phyloP scores from a whole-genome alignment of 1,140 invertebrate genomes.

The Tribolium madens region DNA sequence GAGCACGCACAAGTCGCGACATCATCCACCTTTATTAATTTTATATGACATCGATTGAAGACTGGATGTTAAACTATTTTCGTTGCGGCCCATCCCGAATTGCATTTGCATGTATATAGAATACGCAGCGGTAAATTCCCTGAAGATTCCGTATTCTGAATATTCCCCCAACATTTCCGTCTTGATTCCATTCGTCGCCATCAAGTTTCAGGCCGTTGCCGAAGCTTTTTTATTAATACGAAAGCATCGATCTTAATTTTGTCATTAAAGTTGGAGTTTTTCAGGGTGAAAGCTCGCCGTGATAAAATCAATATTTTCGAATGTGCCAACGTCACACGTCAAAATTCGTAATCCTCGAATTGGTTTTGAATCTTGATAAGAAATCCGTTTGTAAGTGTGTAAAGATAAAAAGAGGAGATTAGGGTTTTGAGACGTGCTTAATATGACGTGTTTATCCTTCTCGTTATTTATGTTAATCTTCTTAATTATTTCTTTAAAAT shows the following conservation, averaged over 20 bases:
- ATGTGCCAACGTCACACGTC: not conserved
- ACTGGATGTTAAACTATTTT: conserved; percentile 34
- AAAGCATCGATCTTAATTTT: conserved; percentile 33
- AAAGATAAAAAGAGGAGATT: conserved; percentile 29
- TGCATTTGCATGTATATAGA: conserved; percentile 52
- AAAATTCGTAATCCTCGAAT: not conserved
- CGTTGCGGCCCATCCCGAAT: conserved; percentile 19
- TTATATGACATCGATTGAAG: conserved; percentile 36
- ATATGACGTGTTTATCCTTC: conserved; percentile 32
- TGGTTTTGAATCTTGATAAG: conserved; percentile 22
- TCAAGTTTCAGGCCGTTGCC: not conserved
- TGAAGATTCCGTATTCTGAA: conserved; percentile 23
- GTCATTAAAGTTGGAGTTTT: not conserved
- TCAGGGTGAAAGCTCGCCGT: not conserved
- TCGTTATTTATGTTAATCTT: conserved; percentile 35
- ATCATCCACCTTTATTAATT: conserved; percentile 33
- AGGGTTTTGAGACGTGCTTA: conserved; percentile 20
- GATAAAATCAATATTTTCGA: not conserved
- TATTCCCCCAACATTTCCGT: conserved; percentile 35
- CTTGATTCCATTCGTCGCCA: conserved; percentile 5
- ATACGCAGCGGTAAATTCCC: conserved; percentile 42
- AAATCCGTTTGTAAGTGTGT: conserved; percentile 31
- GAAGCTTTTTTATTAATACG: conserved; percentile 17
- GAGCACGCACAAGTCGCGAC: conserved; percentile 19
- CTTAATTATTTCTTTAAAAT: conserved; percentile 37